Base-by-base conservation (phyloP, 1,140 invertebrate genomes). In the Leptinotarsa lineolata region DNA sequence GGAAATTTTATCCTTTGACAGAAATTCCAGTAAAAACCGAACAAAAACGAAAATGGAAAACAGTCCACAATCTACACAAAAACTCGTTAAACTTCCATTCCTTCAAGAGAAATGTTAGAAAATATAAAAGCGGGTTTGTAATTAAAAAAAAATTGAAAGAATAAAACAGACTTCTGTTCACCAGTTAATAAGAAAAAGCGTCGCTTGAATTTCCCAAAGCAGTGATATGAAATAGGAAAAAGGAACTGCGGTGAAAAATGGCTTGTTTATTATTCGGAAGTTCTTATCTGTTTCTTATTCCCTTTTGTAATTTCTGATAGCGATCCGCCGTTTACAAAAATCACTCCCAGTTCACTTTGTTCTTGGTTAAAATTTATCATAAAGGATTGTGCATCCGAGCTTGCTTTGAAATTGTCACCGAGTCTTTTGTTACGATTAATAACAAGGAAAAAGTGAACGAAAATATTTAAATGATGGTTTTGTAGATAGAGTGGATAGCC, bases 261-360 rank as follows among this genome's bases (percentile, higher is more conserved):
- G 78, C 78, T 79, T 79, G 78, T 79, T 79, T 79, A 79, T 79
- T 79, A 72, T 76, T 74, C 71, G 68, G 77, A 79, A 74, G 70
- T 71, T 71, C 76, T 77, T 79, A 79, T 79, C 76, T 79, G 71
- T 74, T 79, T 70, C 76, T 74, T 76, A 75, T 76, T 78, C 73
- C 72, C 72, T 54, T 68, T 61, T 74, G 72, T 76, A 78, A 76
- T 76, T 76, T 75, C 20, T 70, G 68, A 70, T 70, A 70, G 68
- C 48, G 68, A 70, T 70, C 68, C 68, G 60, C 22, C n/a, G 68
- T 70, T 70, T 73, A 75, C 76, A 75, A 76, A 68, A 70, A 78
- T 79, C 74, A 74, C 65, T 72, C 67, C 64, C 65, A 74, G 72
- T 76, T 76, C 72, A 74, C 70, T 22, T 8, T 67, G 74, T 59